Conservation (phyloP, 2,888 invertebrate genomes). For the Mesorhabditis belari region DNA sequence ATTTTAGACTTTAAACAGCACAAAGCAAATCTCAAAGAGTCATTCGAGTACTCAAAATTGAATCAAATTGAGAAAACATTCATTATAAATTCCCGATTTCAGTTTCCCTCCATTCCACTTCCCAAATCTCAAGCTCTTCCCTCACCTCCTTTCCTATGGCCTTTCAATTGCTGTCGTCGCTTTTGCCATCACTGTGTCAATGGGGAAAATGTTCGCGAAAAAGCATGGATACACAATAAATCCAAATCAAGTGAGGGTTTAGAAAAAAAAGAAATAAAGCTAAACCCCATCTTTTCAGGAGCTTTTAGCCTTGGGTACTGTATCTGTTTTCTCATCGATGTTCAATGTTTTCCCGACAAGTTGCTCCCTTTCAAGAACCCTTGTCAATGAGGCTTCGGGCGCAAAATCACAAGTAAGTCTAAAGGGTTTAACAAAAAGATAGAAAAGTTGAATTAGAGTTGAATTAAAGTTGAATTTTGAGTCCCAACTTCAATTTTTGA, state of each 20-base stretch:
- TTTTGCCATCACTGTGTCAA: constrained; percentile 57
- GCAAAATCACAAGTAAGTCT: constrained; percentile 18
- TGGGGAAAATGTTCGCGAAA: constrained; percentile 57
- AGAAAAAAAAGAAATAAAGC: neutral
- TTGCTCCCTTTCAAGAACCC: constrained; percentile 28
- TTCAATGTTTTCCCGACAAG: constrained; percentile 47
- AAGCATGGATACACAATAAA: constrained; percentile 57
- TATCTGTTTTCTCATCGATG: constrained; percentile 65
- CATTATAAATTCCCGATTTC: constrained; percentile 6
- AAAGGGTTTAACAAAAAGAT: neutral
- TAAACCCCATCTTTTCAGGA: constrained; percentile 23
- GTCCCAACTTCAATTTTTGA: no score
- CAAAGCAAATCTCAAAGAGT: no score
- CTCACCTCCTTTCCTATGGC: constrained; percentile 58
- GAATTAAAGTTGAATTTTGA: neutral
- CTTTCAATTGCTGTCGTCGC: constrained; percentile 57
- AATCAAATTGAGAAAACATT: neutral
- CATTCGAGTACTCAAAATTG: neutral
- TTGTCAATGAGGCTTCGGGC: constrained; percentile 32
- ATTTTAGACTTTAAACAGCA: no score
- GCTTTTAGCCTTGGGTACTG: constrained; percentile 52
- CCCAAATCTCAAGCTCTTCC: constrained; percentile 42
- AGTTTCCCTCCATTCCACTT: constrained; percentile 47
- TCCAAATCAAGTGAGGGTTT: constrained; percentile 55
- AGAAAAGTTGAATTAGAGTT: neutral